phyloP scores from a whole-genome alignment of 1,140 invertebrate species.

The Dendrolimus kikuchii region DNA sequence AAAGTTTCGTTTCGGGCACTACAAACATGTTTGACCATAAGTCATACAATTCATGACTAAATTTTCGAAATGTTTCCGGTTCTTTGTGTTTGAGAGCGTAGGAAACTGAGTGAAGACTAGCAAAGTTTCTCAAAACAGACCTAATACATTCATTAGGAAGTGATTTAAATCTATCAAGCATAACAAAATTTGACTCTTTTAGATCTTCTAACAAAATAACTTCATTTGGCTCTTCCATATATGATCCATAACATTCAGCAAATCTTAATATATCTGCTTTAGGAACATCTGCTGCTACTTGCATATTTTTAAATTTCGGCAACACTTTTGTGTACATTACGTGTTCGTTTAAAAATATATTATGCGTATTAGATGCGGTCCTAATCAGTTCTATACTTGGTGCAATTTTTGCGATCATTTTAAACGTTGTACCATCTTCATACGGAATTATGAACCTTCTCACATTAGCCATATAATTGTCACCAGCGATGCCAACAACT shows the following conservation, averaged over 20 bases:
- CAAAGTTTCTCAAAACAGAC: constrained; percentile 15
- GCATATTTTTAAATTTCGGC: constrained; percentile 41
- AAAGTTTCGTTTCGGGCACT: background rate
- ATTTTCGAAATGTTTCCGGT: constrained; percentile 12
- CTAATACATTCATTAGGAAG: constrained; percentile 16
- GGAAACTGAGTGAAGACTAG: constrained; percentile 20
- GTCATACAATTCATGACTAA: constrained; percentile 11
- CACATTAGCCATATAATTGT: constrained; percentile 27
- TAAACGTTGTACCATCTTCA: constrained; percentile 10
- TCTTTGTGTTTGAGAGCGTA: constrained; percentile 14
- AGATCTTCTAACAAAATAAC: constrained; percentile 26
- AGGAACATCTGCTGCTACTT: constrained; percentile 29
- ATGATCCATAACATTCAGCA: constrained; percentile 51
- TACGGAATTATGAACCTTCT: constrained; percentile 17
- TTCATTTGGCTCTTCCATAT: constrained; percentile 19
- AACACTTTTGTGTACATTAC: constrained; percentile 43
- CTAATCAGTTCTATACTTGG: background rate
- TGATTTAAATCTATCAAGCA: constrained; percentile 19
- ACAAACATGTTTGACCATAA: constrained; percentile 1
- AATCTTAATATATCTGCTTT: constrained; percentile 31
- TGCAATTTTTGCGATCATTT: constrained; percentile 14
- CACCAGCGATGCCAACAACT: constrained; percentile 25
- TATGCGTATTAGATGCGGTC: background rate
- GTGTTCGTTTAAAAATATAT: constrained; percentile 31
- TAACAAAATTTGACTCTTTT: constrained; percentile 12